phyloP scores from a whole-genome alignment of 2,113 vertebrate genomes.

The Struthidea cinerea region DNA sequence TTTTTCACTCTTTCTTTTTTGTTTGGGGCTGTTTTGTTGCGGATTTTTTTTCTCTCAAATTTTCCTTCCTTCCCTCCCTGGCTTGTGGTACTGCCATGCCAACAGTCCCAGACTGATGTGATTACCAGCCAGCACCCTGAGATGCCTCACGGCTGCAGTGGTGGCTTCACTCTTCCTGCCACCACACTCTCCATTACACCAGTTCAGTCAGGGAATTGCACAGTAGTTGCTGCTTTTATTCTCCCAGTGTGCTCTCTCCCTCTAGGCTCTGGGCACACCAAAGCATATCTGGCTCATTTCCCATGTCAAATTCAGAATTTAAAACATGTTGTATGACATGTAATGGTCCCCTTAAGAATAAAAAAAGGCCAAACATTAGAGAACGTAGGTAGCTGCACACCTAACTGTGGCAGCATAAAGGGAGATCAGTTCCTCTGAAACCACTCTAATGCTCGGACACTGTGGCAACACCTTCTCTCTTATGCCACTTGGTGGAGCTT shows the following conservation, averaged over 20 bases:
- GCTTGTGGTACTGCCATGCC: neutral
- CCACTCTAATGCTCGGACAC: fast-evolving
- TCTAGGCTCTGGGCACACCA: neutral
- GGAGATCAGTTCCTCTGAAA: neutral
- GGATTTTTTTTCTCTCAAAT: neutral
- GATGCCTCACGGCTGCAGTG: neutral
- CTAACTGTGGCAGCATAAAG: neutral
- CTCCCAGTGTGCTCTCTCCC: neutral
- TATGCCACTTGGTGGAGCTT: constrained; percentile 64
- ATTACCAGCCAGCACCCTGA: neutral
- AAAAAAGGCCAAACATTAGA: neutral
- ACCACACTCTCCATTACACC: fast-evolving
- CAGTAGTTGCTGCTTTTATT: neutral
- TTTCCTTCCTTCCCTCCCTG: neutral
- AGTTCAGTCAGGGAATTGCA: neutral
- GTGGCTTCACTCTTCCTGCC: neutral
- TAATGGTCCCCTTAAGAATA: neutral
- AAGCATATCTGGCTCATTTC: neutral
- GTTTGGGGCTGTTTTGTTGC: neutral
- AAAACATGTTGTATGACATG: neutral
- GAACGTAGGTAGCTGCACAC: neutral
- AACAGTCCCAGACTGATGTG: neutral
- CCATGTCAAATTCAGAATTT: neutral
- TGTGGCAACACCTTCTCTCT: neutral
- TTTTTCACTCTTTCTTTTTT: neutral